These are phyloP conservation scores for Anoplius nigerrimus DNA, from an alignment of 2,888 invertebrate species.

Conservation along the genomic window DNA sequence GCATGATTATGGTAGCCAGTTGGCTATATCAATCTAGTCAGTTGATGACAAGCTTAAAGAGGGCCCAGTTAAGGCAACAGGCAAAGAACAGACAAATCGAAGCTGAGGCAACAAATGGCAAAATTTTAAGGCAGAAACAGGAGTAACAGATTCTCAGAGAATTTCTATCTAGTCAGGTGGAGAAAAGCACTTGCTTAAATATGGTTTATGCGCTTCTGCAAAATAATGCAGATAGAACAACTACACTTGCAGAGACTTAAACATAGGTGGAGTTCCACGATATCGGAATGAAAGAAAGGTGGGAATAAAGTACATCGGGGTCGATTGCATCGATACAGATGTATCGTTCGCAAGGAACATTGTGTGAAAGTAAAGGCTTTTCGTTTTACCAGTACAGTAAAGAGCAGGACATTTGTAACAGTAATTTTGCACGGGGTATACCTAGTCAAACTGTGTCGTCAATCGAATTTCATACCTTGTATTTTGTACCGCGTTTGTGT, in stretches of 20 bases:
- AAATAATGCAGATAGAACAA: not conserved
- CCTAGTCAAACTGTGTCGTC: slow-evolving; percentile 36
- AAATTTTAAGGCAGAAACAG: slow-evolving; percentile 35
- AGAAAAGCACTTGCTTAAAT: not conserved
- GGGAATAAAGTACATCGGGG: too few species aligned
- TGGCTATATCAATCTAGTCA: slow-evolving; percentile 94
- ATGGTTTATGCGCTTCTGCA: not conserved
- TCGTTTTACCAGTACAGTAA: too few species aligned
- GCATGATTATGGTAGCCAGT: slow-evolving; percentile 94
- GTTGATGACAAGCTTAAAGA: slow-evolving; percentile 89
- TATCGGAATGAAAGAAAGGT: not conserved
- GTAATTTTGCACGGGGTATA: slow-evolving; percentile 28
- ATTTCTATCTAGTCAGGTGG: slow-evolving; percentile 42
- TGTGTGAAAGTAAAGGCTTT: too few species aligned
- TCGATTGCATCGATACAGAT: too few species aligned
- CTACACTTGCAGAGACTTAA: slow-evolving; percentile 4
- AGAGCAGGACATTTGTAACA: slow-evolving; percentile 1
- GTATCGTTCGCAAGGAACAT: too few species aligned
- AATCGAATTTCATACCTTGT: slow-evolving; percentile 29
- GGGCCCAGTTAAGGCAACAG: slow-evolving; percentile 85
- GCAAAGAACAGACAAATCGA: slow-evolving; percentile 75
- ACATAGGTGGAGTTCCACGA: slow-evolving; percentile 4
- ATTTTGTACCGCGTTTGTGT: not conserved
- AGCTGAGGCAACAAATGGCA: slow-evolving; percentile 42
- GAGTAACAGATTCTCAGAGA: slow-evolving; percentile 26